These are phyloP conservation scores for Galerucella nymphaeae DNA, from an alignment of 2,888 invertebrate species.

Conservation along the genomic window DNA sequence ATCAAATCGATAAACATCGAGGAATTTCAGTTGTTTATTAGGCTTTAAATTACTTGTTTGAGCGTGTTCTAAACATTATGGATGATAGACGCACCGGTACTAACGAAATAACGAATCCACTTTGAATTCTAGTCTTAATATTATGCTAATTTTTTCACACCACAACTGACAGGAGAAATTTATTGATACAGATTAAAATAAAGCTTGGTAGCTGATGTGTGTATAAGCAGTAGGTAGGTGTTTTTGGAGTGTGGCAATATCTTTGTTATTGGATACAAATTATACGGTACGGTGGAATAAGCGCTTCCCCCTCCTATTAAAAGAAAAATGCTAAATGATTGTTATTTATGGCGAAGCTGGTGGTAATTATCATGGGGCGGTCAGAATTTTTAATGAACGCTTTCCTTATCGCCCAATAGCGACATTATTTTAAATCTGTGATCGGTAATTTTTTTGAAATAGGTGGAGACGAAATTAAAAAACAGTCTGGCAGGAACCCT, in stretches of 20 bases:
- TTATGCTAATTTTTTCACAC: background rate
- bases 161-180: background rate
- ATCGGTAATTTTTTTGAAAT: no score
- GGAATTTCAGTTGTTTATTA: background rate
- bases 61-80: background rate
- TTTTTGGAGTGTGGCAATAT: background rate
- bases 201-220: background rate
- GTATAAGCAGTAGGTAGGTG: background rate
- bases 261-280: background rate
- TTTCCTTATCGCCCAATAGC: no score
- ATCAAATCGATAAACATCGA: background rate
- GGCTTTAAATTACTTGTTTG: background rate
- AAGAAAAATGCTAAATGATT: no score
- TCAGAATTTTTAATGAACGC: no score
- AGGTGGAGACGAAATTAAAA: no score
- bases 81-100: background rate
- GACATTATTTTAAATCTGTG: no score
- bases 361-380: no score
- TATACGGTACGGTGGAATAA: no score
- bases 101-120: background rate
- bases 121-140: conserved; percentile 4
- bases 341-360: no score
- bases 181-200: background rate
- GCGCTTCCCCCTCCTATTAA: no score
- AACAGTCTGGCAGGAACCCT: no score